Percentiles rank a stretch among this genome's conserved stretches.
Evolutionary conservation across 2,113 vertebrate species (phyloP).

Genomic region (Istiophorus platypterus): DNA sequence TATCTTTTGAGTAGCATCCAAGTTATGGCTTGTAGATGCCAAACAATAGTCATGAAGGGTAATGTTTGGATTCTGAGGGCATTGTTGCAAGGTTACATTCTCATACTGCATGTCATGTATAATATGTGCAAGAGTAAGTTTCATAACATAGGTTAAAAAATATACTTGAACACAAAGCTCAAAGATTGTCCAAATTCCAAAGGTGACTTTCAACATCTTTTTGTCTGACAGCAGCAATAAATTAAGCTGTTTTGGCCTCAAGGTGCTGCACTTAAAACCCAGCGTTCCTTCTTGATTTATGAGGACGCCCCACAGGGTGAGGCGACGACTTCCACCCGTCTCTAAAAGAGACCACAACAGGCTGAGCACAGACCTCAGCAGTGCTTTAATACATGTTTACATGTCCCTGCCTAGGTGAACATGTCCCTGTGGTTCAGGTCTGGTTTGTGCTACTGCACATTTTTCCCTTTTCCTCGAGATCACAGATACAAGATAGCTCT

Average conservation of each 20-base stretch:
- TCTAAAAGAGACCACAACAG: slow-evolving; percentile 43
- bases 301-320: slow-evolving; percentile 32
- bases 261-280: slow-evolving; percentile 26
- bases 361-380: slow-evolving; percentile 33
- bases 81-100: slow-evolving; percentile 39
- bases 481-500: slow-evolving; percentile 35
- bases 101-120: background rate
- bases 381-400: slow-evolving; percentile 59
- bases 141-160: background rate
- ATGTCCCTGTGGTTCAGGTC: slow-evolving; percentile 13
- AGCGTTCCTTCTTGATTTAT: slow-evolving; percentile 63
- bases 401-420: slow-evolving; percentile 42
- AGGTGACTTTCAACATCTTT: background rate
- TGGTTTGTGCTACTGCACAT: slow-evolving; percentile 33
- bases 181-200: background rate
- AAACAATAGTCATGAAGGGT: slow-evolving; percentile 1
- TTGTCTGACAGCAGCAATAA: background rate
- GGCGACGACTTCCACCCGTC: slow-evolving; percentile 26
- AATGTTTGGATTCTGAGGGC: slow-evolving; percentile 13
- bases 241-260: background rate
- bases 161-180: background rate
- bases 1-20: background rate
- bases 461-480: background rate
- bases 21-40: slow-evolving; percentile 2
- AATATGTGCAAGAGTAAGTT: background rate